Percentiles rank a stretch among this genome's conserved stretches.
Conservation (phyloP, 2,797 vertebrate species). For the Euphonia xanthogaster region DNA sequence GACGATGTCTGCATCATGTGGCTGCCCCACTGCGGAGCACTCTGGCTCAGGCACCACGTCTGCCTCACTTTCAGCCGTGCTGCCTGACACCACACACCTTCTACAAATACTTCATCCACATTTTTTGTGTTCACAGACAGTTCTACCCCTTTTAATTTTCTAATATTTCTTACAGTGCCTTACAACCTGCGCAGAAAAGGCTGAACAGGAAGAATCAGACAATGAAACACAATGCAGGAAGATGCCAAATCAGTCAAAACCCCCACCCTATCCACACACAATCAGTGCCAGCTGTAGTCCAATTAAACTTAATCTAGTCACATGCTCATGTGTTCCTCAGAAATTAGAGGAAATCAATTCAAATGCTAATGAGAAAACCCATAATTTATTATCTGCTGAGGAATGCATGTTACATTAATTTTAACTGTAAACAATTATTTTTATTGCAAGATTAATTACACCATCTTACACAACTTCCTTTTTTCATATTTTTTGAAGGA, state of each 20-base stretch:
- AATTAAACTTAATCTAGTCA: conserved; percentile 87
- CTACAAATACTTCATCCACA: not conserved
- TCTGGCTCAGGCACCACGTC: not conserved
- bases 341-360: conserved; percentile 90
- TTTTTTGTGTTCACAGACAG: not conserved
- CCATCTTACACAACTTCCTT: conserved; percentile 80
- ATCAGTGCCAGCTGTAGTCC: conserved; percentile 81
- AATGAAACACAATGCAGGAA: conserved; percentile 64
- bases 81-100: not conserved
- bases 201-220: conserved; percentile 17
- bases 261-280: conserved; percentile 65
- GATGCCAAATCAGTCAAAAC: conserved; percentile 70
- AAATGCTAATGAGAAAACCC: conserved; percentile 87
- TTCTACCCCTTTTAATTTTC: not conserved
- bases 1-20: not conserved
- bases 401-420: conserved; percentile 88
- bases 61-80: accelerated
- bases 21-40: not conserved
- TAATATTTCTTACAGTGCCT: conserved; percentile 16
- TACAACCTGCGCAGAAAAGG: not conserved
- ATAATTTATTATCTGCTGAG: conserved; percentile 92
- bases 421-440: conserved; percentile 95
- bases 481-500: conserved; percentile 81
- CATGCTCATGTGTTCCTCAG: conserved; percentile 80
- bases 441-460: conserved; percentile 90